Conservation (phyloP, 1,140 invertebrate species). For the Monomorium pharaonis region DNA sequence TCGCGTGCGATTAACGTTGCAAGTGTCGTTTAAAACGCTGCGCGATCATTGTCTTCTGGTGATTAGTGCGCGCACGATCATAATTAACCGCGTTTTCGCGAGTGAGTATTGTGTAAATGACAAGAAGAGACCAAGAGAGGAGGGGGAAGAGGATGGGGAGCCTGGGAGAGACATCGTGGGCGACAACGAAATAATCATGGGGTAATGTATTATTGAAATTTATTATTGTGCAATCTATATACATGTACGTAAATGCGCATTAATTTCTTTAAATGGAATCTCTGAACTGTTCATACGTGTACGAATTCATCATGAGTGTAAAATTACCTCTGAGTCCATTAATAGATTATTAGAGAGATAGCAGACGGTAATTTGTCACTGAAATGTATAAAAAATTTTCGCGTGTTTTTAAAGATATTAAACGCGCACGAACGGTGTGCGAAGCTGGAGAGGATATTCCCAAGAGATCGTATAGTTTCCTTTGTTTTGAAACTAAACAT, state of each 20-base stretch:
- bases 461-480: slow-evolving; percentile 14
- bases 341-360: background rate
- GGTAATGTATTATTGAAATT: slow-evolving; percentile 9
- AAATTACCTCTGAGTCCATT: background rate
- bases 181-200: slow-evolving; percentile 6
- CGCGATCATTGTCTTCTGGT: slow-evolving; percentile 12
- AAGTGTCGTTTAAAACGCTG: slow-evolving; percentile 22
- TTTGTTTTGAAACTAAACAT: slow-evolving; percentile 41
- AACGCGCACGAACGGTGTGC: background rate
- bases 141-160: background rate
- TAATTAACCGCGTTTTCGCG: slow-evolving; percentile 24
- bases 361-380: background rate
- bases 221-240: background rate
- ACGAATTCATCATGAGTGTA: background rate
- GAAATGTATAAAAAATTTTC: background rate
- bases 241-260: background rate
- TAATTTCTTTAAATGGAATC: background rate
- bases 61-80: slow-evolving; percentile 14
- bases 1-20: slow-evolving; percentile 10
- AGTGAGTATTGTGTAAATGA: slow-evolving; percentile 18
- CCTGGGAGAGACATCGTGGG: background rate
- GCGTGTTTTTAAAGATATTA: slow-evolving; percentile 13
- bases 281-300: background rate
- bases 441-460: background rate
- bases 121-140: background rate